Evolutionary conservation across 2,113 vertebrate species (phyloP), one percentile per base, ranked within the genome.

Genomic region (Silurus asotus): DNA sequence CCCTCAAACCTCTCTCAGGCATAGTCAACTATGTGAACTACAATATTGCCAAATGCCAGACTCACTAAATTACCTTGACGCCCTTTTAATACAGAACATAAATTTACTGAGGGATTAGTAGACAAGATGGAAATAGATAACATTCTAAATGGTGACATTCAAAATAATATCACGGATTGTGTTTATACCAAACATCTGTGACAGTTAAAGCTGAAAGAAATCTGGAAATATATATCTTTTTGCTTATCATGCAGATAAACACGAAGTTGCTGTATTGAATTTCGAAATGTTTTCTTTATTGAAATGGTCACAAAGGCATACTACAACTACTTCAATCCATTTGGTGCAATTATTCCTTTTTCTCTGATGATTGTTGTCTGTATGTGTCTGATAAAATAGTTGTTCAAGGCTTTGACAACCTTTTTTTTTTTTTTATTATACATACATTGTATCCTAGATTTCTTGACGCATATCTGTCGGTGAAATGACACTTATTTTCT

Each of bases 281-380:
- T 69, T 69, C 5, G 5, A 28, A 69, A 37, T 28, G 65, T 70
- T 48, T 45, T 48, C 14, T 8, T 70, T 70, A 45, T 70, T 17
- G 65, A 37, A 69, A 69, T 8, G 3, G 64, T 45, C 37, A 37
- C 65, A 69, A 14, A 69, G 4, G 25, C 25, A 28, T 17, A 17
- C 37, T 58, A 58, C 56, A 8, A 23, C 5, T 48, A 70, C 17
- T 72, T 1, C 45, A 72, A 65, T 5, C 11, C n/a, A 13, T 67
- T 67, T 25, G n/a, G 10, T 25, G 64, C n/a, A 67, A 28, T 67
- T 28, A 67, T 79, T 51, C 20, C 15, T 70, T 84, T 80, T 76
- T 74, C 17, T 48, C 51, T 65, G 48, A 64, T 84, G 84, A 51
- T 53, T 86, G 72, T 62, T 49, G 51, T 70, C 8, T 85, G 62